These are phyloP conservation scores for Laspeyria flexula DNA, from an alignment of 2,888 invertebrate species.

Conservation along the genomic window DNA sequence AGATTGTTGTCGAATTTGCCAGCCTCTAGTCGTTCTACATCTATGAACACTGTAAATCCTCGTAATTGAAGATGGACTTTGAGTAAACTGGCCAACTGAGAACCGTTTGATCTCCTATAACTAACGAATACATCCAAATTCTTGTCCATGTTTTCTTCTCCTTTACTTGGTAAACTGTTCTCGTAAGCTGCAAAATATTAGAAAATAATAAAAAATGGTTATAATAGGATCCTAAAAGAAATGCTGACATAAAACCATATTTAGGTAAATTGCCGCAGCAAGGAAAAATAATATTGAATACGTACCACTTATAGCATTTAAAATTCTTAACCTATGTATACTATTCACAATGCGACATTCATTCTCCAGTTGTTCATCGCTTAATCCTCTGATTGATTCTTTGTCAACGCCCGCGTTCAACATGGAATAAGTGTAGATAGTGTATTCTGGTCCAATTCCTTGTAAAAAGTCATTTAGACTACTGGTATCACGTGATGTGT, in stretches of 20 bases:
- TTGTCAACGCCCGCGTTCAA: slow-evolving; percentile 97
- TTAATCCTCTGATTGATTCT: slow-evolving; percentile 93
- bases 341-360: slow-evolving; percentile 98
- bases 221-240: no score
- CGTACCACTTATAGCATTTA: slow-evolving; percentile 93
- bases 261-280: no score
- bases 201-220: no score
- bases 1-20: slow-evolving; percentile 99
- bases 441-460: slow-evolving; percentile 94
- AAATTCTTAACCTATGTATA: slow-evolving; percentile 96
- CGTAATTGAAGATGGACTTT: slow-evolving; percentile 98
- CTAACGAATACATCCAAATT: slow-evolving; percentile 99
- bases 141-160: slow-evolving; percentile 93
- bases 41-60: slow-evolving; percentile 98
- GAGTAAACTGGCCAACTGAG: slow-evolving; percentile 96
- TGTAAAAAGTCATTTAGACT: slow-evolving; percentile 95
- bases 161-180: slow-evolving; percentile 88
- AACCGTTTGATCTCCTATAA: slow-evolving; percentile 98
- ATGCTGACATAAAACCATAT: no score
- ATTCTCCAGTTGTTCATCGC: slow-evolving; percentile 95
- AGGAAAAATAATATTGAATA: not conserved
- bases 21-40: slow-evolving; percentile 98
- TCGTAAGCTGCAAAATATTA: slow-evolving; percentile 85
- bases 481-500: slow-evolving; percentile 97
- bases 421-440: slow-evolving; percentile 98